Evolutionary conservation across 2,797 vertebrate species (phyloP), one percentile per base, ranked within the genome.

Genomic region (Acrocephalus scirpaceus): DNA sequence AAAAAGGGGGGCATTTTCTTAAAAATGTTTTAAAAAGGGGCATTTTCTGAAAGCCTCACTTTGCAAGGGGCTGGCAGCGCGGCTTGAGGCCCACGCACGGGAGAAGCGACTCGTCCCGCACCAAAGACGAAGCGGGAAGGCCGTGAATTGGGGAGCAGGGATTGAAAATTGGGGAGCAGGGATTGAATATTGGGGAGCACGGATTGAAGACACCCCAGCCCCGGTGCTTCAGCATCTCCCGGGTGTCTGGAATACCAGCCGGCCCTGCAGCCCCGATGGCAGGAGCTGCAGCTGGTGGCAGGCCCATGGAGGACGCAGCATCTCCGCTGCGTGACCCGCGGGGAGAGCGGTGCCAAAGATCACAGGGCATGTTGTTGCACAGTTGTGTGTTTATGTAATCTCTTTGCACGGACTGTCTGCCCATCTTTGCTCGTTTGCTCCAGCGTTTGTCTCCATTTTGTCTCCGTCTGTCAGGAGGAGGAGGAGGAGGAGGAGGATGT

Each of bases 231-330:
- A 9, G 51, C 72, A 66, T 88, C 56, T 1, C 27, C 23, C 0
- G 17, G 3, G 5, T 1, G 17, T 15, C 36, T 2, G 65, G 16
- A 18, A 40, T 8, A 51, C n/a, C 66, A 26, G 11, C 61, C 3
- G 0, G 40, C 2, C 40, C 21, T 9, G 21, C 3, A 4, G 30
- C 13, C 0, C 29, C 3, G 3, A 0, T 3, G 29, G 50, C 57
- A 44, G 51, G 36, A 14, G 29, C 1, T 5, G 40, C 45, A 1
- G 51, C 65, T 6, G 36, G 45, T 29, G 7, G 11, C 45, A 2
- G 42, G 60, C 10, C 38, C 38, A 38, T 38, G 38, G 20, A 22
- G 70, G 79, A 38, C 45, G 5, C 7, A 69, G 83, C 82, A 95
- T 94, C 88, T 56, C 79, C 84, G 56, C 65, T 27, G 61, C 21